Conservation (phyloP, 2,888 invertebrate species). For the Drosophila atroscutellata region DNA sequence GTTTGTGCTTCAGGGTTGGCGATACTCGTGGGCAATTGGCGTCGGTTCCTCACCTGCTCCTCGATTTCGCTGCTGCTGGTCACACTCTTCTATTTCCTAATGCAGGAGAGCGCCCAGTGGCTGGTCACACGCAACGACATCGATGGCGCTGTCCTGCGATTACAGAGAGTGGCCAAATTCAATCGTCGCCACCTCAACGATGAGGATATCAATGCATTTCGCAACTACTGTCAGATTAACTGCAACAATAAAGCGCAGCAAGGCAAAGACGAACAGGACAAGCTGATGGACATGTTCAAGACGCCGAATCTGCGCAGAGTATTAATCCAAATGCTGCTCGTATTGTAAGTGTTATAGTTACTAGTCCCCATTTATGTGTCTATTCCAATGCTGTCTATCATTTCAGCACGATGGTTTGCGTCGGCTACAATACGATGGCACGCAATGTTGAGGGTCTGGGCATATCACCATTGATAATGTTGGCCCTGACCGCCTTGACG, state of each 20-base stretch:
- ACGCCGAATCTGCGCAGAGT: constrained; percentile 86
- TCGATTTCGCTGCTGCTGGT: constrained; percentile 85
- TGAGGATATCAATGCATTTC: constrained; percentile 74
- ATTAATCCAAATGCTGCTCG: constrained; percentile 86
- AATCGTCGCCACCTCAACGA: constrained; percentile 85
- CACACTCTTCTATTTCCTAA: constrained; percentile 85
- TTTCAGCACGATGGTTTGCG: constrained; percentile 85
- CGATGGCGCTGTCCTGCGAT: constrained; percentile 85
- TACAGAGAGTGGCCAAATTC: constrained; percentile 85
- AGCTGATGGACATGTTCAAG: constrained; percentile 85
- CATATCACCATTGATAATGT: constrained; percentile 86
- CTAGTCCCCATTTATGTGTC: no score
- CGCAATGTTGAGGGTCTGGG: constrained; percentile 86
- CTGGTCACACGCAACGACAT: constrained; percentile 86
- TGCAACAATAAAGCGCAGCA: constrained; percentile 33
- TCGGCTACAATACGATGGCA: constrained; percentile 87
- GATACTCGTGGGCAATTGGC: constrained; percentile 85
- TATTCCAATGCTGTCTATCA: background rate
- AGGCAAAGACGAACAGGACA: constrained; percentile 25
- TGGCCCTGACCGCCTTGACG: constrained; percentile 86
- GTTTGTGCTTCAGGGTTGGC: constrained; percentile 85
- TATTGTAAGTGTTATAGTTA: constrained; percentile 85
- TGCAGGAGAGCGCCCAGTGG: constrained; percentile 87
- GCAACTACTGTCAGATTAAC: no score
- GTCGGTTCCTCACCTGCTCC: constrained; percentile 85